Conservation (phyloP, 2,888 invertebrate species). For the Allophyes oxyacanthae region DNA sequence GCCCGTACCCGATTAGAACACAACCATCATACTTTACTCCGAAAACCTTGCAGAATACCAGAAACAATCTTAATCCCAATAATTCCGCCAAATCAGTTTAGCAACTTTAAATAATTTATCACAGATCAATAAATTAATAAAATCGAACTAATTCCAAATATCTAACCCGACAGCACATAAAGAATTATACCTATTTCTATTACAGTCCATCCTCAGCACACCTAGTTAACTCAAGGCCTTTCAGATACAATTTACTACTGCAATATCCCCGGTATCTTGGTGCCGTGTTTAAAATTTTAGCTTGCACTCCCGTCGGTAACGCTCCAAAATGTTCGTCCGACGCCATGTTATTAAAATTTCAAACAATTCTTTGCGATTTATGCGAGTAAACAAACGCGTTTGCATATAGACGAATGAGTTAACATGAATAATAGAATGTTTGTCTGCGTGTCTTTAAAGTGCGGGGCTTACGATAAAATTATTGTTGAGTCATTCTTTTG, state of each 20-base stretch:
- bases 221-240: constrained; percentile 40
- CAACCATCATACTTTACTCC: no score
- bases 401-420: constrained; percentile 41
- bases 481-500: constrained; percentile 29
- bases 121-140: constrained; percentile 22
- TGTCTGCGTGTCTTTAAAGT: constrained; percentile 34
- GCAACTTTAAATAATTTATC: not conserved
- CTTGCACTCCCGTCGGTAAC: constrained; percentile 39
- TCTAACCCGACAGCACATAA: constrained; percentile 21
- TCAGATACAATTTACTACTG: constrained; percentile 50
- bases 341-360: constrained; percentile 51
- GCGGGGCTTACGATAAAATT: constrained; percentile 5
- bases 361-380: constrained; percentile 53
- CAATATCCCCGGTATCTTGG: constrained; percentile 47
- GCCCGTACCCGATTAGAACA: no score
- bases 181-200: constrained; percentile 14
- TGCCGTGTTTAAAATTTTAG: constrained; percentile 51
- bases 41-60: no score
- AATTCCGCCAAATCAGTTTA: no score
- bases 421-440: constrained; percentile 42
- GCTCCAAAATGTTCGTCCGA: constrained; percentile 34
- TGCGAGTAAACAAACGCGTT: constrained; percentile 56
- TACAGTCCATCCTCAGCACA: constrained; percentile 37
- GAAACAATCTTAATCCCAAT: no score
- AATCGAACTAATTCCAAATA: constrained; percentile 12